Evolutionary conservation across 2,797 vertebrate genomes (phyloP), one percentile per base, ranked within the genome.

Genomic region (Sebastes variabilis): DNA sequence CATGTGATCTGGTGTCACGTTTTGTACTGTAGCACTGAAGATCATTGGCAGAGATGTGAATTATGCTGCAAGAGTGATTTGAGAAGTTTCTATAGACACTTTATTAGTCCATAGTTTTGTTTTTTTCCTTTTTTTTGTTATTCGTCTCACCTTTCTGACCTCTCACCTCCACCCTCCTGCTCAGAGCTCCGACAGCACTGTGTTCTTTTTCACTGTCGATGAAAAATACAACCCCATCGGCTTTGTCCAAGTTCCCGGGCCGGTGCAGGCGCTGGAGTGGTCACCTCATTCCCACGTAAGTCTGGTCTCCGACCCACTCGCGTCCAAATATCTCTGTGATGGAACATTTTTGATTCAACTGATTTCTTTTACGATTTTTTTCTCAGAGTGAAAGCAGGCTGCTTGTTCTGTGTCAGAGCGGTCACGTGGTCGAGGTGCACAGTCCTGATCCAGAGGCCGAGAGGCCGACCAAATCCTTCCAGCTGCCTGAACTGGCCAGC

Each of bases 131-230:
- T 5, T 11, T 16, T 30, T 22, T 55, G 8, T 38, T 9, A 20
- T 60, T 55, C 2, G 1, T 77, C 16, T 66, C 14, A 54, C 14
- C 7, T 24, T 49, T 38, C 7, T 72, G 38, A 66, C 18, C 32
- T 66, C 42, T 65, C 13, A 34, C 20, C 18, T 5, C 10, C 46
- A 1, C 54, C 61, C 80, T 61, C 61, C 66, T 82, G 24, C 64
- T 71, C 92, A 99, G 98, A 98, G 98, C 91, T 88, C 88, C 81
- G 98, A 99, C 90, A 83, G 93, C 86, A 98, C 96, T 0, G 97
- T 99, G 78, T 99, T 99, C 93, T 98, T 99, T 91, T 99, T 99
- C 92, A 86, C 88, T 22, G 93, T 97, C 29, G 95, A 94, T 67
- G 94, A 96, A 7, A 81, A 87, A 52, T 99, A 97, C 59, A 74